Evolutionary conservation across 2,888 invertebrate genomes (phyloP), one percentile per base, ranked within the genome.

Genomic region (Acheta domesticus): DNA sequence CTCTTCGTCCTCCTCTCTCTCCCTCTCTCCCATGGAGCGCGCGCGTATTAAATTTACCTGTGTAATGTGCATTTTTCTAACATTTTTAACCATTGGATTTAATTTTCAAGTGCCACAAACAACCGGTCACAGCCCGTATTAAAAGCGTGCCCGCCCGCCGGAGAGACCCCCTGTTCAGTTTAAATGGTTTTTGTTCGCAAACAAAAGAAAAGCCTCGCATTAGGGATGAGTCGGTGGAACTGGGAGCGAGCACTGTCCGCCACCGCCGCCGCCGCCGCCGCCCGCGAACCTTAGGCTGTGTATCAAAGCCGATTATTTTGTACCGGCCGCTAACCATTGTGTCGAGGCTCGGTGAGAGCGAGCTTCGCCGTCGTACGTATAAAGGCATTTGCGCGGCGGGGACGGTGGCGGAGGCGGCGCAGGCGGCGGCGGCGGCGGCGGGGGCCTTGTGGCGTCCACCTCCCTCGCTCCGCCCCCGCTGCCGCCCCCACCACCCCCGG

Each of bases 61-160:
- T 79, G 79, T 74, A 49, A 49, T 79, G 74, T 79, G 79, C 79
- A 77, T 79, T 79, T 79, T 77, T 76, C 77, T 79, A 79, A 73
- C 77, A 79, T 80, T 80, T 80, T 80, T 77, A 80, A 75, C 80
- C 79, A 77, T 79, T 79, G 79, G 80, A 79, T 80, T 80, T 80
- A 80, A 80, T 80, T 80, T 80, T 80, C 80, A 80, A 80, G 80
- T 80, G 80, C 80, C 80, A 77, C 79, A 79, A 80, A 80, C 80
- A 80, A 79, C 77, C 49, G 49, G 75, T 76, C 75, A 50, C 79
- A n/a, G n/a, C 36, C 23, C 21, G 79, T 74, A 79, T 79, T 79
- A 79, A 73, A 75, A 23, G 75, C n/a, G 48, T 12, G 49, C 76
- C 11, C 20, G 48, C 16, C 62, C 76, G 48, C 50, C 76, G 48